These are phyloP conservation scores for Piprites chloris DNA, from an alignment of 2,113 vertebrate species.

Conservation along the genomic window DNA sequence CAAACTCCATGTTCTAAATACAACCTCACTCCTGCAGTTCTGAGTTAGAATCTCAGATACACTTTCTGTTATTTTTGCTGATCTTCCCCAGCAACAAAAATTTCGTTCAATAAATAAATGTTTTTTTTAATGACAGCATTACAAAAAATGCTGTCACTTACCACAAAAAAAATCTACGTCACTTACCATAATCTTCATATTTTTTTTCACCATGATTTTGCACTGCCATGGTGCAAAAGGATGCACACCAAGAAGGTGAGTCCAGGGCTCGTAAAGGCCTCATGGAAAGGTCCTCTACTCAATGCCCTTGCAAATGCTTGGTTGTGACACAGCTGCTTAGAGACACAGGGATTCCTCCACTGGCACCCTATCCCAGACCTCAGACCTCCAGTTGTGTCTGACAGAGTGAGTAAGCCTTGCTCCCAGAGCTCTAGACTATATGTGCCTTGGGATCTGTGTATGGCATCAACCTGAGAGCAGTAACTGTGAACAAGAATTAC, in stretches of 20 bases:
- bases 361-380: neutral
- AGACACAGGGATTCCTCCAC: too few relatives aligned
- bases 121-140: neutral
- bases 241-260: neutral
- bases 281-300: neutral
- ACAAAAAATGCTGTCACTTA: neutral
- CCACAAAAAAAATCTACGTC: neutral
- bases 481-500: neutral
- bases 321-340: neutral
- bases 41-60: neutral
- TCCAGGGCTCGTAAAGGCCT: neutral
- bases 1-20: neutral
- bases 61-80: neutral
- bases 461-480: rapidly evolving
- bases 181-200: neutral
- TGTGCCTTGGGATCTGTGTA: rapidly evolving
- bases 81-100: neutral
- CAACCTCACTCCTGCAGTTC: neutral
- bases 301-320: neutral
- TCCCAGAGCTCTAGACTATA: neutral
- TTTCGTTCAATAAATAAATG: neutral
- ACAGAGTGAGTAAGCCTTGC: neutral
- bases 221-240: neutral
- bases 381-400: neutral
- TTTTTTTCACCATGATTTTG: too few relatives aligned